Evolutionary conservation across 1,140 invertebrate species (phyloP).

Genomic region (Panagrolaimus sp.): DNA sequence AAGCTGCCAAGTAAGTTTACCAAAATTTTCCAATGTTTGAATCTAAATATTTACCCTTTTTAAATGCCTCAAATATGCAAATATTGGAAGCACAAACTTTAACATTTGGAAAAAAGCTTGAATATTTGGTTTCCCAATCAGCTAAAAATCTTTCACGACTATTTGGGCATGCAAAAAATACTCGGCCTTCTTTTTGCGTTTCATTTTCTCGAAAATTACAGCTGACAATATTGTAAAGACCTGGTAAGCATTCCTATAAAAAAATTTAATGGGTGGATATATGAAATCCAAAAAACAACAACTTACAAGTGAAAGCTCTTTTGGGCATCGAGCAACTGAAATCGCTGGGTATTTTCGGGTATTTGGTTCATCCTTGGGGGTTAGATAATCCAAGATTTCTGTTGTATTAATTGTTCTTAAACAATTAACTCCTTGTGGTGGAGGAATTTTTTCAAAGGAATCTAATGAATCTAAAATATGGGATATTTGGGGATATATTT

Average conservation of each 20-base stretch:
- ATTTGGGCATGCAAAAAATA: background rate
- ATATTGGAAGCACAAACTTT: background rate
- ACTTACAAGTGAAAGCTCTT: background rate
- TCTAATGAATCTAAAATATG: background rate
- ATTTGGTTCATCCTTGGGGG: background rate
- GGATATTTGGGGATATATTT: too few relatives aligned
- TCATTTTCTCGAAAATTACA: background rate
- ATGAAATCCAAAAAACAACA: too few relatives aligned
- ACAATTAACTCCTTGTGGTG: background rate
- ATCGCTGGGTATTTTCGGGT: background rate
- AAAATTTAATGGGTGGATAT: too few relatives aligned
- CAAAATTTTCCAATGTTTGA: constrained; percentile 3
- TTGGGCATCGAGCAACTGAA: background rate
- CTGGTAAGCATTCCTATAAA: constrained; percentile 3
- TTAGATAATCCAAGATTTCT: background rate
- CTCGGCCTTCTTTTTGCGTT: background rate
- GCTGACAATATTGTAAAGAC: background rate
- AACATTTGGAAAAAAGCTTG: background rate
- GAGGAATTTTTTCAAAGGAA: background rate
- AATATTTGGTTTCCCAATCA: constrained; percentile 1
- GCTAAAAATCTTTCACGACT: background rate
- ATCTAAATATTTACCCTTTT: too few relatives aligned
- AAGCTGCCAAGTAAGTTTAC: background rate
- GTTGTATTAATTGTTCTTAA: constrained; percentile 3
- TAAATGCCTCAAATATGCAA: too few relatives aligned